These are phyloP conservation scores for Trachelus stipa DNA, from an alignment of 2,888 invertebrate genomes.

Conservation along the genomic window DNA sequence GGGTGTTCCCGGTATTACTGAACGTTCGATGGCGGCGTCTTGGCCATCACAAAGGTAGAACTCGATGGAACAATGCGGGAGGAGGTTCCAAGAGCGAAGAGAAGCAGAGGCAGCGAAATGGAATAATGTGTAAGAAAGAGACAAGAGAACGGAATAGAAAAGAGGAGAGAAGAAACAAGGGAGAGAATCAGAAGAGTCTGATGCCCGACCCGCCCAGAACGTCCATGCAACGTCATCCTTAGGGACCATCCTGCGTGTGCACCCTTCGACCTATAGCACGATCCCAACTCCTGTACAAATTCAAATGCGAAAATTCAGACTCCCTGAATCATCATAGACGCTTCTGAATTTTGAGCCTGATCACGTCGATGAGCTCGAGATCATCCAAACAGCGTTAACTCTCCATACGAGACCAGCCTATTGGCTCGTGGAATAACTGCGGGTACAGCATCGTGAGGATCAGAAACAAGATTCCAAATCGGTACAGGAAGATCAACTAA, in stretches of 20 bases:
- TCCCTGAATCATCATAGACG: slow-evolving; percentile 16
- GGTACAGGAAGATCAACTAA: background rate
- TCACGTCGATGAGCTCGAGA: background rate
- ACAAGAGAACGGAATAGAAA: slow-evolving; percentile 33
- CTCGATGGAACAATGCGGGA: slow-evolving; percentile 50
- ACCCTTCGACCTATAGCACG: slow-evolving; percentile 25
- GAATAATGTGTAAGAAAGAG: slow-evolving; percentile 22
- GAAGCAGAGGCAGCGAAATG: slow-evolving; percentile 21
- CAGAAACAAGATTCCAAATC: background rate
- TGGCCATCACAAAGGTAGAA: slow-evolving; percentile 54
- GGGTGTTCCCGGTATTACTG: slow-evolving; percentile 54
- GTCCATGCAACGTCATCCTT: slow-evolving; percentile 64
- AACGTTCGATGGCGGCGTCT: slow-evolving; percentile 53
- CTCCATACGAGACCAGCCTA: background rate
- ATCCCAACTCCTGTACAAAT: slow-evolving; percentile 34
- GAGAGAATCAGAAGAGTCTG: slow-evolving; percentile 49
- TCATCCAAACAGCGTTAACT: background rate
- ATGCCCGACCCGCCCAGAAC: slow-evolving; percentile 61
- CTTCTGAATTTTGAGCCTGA: slow-evolving; percentile 4
- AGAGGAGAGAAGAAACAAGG: slow-evolving; percentile 36
- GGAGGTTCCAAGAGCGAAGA: slow-evolving; percentile 25
- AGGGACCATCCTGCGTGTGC: slow-evolving; percentile 34
- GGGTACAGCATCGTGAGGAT: background rate
- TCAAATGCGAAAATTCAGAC: slow-evolving; percentile 22
- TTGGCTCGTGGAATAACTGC: background rate